Percentiles rank a stretch among this genome's conserved stretches.
Conservation (phyloP, 2,888 invertebrate genomes). For the Nephrotoma appendiculata region DNA sequence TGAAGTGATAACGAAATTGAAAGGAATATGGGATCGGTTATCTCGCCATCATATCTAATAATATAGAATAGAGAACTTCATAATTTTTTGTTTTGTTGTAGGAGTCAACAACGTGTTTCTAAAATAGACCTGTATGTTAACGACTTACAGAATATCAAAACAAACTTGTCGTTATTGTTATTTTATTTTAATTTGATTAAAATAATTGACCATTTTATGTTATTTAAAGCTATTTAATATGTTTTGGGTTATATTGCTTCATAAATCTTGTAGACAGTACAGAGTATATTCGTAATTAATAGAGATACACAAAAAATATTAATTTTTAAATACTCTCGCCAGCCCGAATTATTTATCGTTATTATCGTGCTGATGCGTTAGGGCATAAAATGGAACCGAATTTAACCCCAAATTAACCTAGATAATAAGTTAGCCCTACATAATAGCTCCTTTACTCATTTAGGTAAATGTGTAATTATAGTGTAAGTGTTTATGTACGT, state of each 20-base stretch:
- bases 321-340: neutral
- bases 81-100: neutral
- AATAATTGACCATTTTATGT: neutral
- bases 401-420: neutral
- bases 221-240: neutral
- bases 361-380: neutral
- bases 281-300: neutral
- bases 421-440: neutral
- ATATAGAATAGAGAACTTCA: neutral
- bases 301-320: neutral
- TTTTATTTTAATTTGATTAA: neutral
- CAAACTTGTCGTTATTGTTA: neutral
- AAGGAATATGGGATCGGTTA: neutral
- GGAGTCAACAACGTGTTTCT: neutral
- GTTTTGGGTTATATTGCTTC: neutral
- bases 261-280: neutral
- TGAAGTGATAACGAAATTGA: neutral
- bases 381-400: neutral
- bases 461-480: neutral
- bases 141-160: neutral
- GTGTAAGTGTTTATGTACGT: neutral
- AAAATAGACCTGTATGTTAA: neutral
- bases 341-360: neutral
- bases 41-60: neutral
- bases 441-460: neutral